Percentiles rank a stretch among this genome's conserved stretches.
phyloP scores from a whole-genome alignment of 2,797 vertebrate genomes.

The Sebastes umbrosus region DNA sequence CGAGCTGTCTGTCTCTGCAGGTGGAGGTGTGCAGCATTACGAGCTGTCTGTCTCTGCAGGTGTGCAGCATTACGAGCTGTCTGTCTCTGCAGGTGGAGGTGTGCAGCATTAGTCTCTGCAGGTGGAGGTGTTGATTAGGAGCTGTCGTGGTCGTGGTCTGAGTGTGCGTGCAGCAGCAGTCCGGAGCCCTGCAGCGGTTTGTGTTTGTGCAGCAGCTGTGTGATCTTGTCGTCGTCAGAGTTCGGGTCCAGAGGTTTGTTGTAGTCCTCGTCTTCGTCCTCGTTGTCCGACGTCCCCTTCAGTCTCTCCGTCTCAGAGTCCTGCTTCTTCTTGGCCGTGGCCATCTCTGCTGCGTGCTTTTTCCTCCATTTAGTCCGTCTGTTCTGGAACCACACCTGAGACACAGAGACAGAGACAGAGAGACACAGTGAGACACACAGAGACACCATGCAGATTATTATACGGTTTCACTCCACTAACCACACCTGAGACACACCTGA shows the following conservation, averaged over 20 bases:
- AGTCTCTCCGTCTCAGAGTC: slow-evolving; percentile 90
- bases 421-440: no score
- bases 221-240: slow-evolving; percentile 97
- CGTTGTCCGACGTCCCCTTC: slow-evolving; percentile 92
- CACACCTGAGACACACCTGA: no score
- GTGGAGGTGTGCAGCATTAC: no score
- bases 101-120: no score
- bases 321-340: slow-evolving; percentile 97
- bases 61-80: no score
- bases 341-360: slow-evolving; percentile 97
- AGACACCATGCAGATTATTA: no score
- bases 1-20: no score
- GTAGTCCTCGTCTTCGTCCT: slow-evolving; percentile 96
- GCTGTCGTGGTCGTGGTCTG: background rate
- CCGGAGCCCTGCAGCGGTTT: slow-evolving; percentile 81
- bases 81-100: no score
- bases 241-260: slow-evolving; percentile 97
- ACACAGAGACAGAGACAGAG: background rate
- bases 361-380: slow-evolving; percentile 97
- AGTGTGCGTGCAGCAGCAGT: slow-evolving; percentile 78
- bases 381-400: slow-evolving; percentile 98
- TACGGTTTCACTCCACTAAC: no score
- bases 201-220: slow-evolving; percentile 95
- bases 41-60: no score
- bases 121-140: background rate